These are phyloP conservation scores for Sylvilagus bachmani DNA, from an alignment of 2,113 vertebrate species.

Conservation along the genomic window DNA sequence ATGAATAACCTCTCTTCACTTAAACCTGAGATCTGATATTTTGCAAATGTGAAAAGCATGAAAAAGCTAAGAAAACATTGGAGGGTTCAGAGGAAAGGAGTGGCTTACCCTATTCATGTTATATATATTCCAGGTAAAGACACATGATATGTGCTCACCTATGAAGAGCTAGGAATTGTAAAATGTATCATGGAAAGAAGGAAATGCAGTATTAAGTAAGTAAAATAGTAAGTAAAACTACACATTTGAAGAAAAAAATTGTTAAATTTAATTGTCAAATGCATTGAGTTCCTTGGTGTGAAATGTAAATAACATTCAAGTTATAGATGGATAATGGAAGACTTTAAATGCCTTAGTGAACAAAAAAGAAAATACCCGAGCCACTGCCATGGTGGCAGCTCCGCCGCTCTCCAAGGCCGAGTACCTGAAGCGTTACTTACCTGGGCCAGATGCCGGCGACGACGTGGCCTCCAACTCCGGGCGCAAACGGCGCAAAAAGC, in stretches of 20 bases:
- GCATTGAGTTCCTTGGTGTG: neutral
- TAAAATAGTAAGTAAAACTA: neutral
- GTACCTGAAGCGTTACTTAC: conserved; percentile 89
- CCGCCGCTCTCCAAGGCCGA: conserved; percentile 87
- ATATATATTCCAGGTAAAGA: neutral
- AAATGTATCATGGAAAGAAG: neutral
- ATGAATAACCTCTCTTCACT: neutral
- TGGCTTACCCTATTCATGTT: neutral
- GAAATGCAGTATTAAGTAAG: neutral
- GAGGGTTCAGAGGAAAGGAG: neutral
- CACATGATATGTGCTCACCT: neutral
- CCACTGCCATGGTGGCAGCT: conserved; percentile 83
- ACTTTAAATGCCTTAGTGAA: neutral
- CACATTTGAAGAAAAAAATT: neutral
- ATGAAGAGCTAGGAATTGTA: neutral
- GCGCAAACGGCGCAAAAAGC: conserved; percentile 84
- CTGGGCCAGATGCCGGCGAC: conserved; percentile 51
- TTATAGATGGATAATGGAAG: neutral
- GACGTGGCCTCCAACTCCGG: conserved; percentile 49
- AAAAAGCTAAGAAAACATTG: neutral
- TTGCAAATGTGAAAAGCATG: neutral
- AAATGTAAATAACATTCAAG: conserved; percentile 15
- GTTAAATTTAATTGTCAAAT: neutral
- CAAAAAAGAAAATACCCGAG: neutral
- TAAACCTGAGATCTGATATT: neutral